Conservation (phyloP, 2,888 invertebrate genomes). For the Dolomedes plantarius region DNA sequence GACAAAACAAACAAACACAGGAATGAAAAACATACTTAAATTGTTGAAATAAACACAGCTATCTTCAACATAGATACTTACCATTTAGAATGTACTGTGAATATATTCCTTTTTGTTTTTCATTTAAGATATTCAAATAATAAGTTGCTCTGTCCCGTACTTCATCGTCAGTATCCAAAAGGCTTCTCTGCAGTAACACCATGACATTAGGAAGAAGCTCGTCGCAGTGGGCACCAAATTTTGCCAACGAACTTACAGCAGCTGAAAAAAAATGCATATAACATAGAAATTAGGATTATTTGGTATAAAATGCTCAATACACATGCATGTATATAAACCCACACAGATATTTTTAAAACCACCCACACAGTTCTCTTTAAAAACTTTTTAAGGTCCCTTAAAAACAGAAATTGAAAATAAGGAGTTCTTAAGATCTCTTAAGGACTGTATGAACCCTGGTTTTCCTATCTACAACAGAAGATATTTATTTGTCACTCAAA, state of each 20-base stretch:
- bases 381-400: no score
- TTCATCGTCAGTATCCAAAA: slow-evolving; percentile 98
- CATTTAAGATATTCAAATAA: slow-evolving; percentile 89
- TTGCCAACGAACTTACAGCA: slow-evolving; percentile 97
- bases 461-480: no score
- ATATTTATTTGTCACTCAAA: no score
- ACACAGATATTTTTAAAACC: no score
- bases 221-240: slow-evolving; percentile 97
- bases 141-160: slow-evolving; percentile 98
- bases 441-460: no score
- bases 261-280: slow-evolving; percentile 81
- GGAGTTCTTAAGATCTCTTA: no score
- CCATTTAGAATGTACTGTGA: slow-evolving; percentile 83
- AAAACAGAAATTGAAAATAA: no score
- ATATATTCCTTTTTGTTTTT: slow-evolving; percentile 81
- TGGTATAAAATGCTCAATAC: not conserved
- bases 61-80: slow-evolving; percentile 43
- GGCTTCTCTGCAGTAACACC: slow-evolving; percentile 87
- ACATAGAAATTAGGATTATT: not conserved
- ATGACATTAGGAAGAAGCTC: slow-evolving; percentile 90
- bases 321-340: no score
- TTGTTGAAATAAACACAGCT: no score
- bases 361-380: no score
- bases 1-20: no score
- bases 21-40: no score